Base-by-base conservation (phyloP, 2,113 vertebrate species). In the Rana temporaria region DNA sequence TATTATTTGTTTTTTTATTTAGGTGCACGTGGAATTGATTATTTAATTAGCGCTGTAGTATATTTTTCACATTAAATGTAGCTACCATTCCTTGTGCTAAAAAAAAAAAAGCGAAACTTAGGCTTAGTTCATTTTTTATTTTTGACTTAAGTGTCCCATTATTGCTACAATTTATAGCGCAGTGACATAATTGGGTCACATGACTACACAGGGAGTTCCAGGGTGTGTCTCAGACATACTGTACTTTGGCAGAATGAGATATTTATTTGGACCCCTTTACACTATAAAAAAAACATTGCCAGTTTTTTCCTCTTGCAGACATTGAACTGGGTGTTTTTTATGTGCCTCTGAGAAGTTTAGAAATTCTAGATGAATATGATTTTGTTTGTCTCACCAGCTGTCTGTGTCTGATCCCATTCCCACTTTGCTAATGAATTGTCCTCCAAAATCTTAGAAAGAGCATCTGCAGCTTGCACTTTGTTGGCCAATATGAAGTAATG, bases 311-410 rank as follows among this genome's bases (percentile, higher is more conserved):
- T 48, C 6, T 12, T 1, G 70, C 53, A 73, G 53, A 57, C 52
- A 17, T 9, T 22, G 16, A 56, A 30, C 26, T 22, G 24, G 26
- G 18, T 48, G 9, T 48, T 48, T 48, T 48, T 48, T 48, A 2
- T 48, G 42, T 52, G 52, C 17, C 6, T 17, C 53, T 9, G 16
- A 22, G 38, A 18, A 2, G 64, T 2, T 24, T 4, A 30, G 6
- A 42, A 57, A 75, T 22, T 38, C 22, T 34, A 20, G 6, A 24
- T 24, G 32, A 48, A 19, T 0, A 9, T 63, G n/a, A 63, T 38
- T 24, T 24, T 42, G 56, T 63, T 75, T 76, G 60, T 26, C 30
- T 63, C 74, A 7, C 34, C 74, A 76, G 74, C 32, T 76, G 74
- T 63, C 38, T 34, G 59, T 64, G 59, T 76, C 38, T 76, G 59